Evolutionary conservation across 2,113 vertebrate species (phyloP), one percentile per base, ranked within the genome.

Genomic region (Prochilodus magdalenae): DNA sequence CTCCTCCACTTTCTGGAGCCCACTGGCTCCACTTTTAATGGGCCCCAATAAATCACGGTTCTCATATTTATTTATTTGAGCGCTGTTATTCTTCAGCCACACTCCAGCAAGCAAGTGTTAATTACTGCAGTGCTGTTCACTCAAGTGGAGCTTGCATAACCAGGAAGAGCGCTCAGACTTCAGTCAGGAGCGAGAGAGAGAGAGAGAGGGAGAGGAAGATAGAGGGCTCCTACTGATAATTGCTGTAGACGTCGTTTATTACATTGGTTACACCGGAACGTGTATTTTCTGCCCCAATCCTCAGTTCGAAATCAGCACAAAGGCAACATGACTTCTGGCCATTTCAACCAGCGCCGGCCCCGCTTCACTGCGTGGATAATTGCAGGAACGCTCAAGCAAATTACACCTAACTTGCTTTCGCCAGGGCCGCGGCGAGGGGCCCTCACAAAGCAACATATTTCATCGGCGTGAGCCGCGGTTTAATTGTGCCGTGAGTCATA

Each of bases 31-130:
- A 22, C 10, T 44, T 51, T 86, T 81, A 85, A 86, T 59, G 72
- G 79, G 73, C 33, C 74, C 72, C 77, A 47, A 81, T 86, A 79
- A 73, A 82, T 80, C 88, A 82, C 66, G 8, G 24, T 20, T 22
- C n/a, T 18, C 40, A 36, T 84, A 66, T 86, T 87, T 86, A 83
- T 89, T 84, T 84, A 80, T 89, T 80, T 51, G 77, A 82, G 75
- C 40, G 55, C 26, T 81, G 73, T 85, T 85, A 51, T 88, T 79
- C 75, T 62, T 69, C 16, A 60, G 1, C 69, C 66, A 62, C n/a
- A 69, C 82, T 79, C 75, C 27, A 33, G 60, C 71, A 47, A 84
- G 63, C 49, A 73, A 51, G 81, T 55, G 69, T 84, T 89, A 84
- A 88, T 88, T 76, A 84, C 82, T 27, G 27, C 16, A 16, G 13